Evolutionary conservation across 2,888 invertebrate genomes (phyloP), one percentile per base, ranked within the genome.

Genomic region (Drosophila kanekoi): DNA sequence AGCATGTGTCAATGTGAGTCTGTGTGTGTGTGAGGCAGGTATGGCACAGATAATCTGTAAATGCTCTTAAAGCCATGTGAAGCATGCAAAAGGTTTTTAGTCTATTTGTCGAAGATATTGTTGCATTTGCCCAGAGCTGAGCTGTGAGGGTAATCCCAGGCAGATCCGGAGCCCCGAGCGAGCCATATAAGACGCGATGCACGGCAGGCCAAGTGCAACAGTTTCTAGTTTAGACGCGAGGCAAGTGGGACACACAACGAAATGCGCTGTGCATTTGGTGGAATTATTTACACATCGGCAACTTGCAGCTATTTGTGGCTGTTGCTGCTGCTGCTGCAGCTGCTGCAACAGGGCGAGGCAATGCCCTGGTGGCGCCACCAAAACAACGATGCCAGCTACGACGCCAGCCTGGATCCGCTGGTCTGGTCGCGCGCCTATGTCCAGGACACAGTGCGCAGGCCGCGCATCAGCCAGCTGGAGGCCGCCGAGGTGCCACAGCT

Each of bases 341-440:
- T 74, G 5, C 10, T 66, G 18, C 47, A 64, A 0, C 20, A 23
- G 8, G 52, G 77, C 59, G 28, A 63, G 35, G 16, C 76, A 32
- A 73, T 67, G 65, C 79, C 80, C 14, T 90, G 89, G 91, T 78
- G 78, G 58, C 54, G 47, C 6, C 49, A 67, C 6, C 6, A 18
- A 3, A 28, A 28, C 28, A 72, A 80, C 23, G 79, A 83, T 13
- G 79, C 67, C 13, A 80, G 72, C 60, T 89, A 91, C 23, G 91
- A 90, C 73, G 87, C 90, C 65, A 92, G 89, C 32, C 72, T 92
- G 71, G 91, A 91, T 82, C 91, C 92, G 0, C 52, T 91, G 9
- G 89, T 75, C 53, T 92, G 91, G 91, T 87, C 91, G 10, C 85
- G 78, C 3, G 81, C 87, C 3, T 89, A 90, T 57, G 91, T 90